Evolutionary conservation across 64 coral and sea anemone species (phyloP).

Genomic region (Porites lutea): DNA sequence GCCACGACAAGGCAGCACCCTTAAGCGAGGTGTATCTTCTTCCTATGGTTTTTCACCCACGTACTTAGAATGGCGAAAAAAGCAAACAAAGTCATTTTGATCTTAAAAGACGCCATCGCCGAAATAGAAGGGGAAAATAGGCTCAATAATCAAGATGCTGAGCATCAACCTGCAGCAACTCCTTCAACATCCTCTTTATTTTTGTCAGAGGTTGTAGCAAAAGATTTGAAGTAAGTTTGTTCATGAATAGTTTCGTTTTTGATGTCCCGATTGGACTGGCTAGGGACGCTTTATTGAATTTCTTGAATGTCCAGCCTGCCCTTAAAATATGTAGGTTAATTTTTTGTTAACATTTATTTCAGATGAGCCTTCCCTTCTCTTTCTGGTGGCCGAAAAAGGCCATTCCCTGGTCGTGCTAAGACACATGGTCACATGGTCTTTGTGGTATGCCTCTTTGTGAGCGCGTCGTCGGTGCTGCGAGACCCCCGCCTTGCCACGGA

Average conservation of each 20-base stretch:
- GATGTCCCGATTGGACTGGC: neutral
- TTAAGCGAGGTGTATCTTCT: no score
- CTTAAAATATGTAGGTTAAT: neutral
- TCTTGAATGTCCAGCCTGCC: neutral
- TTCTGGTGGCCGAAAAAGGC: neutral
- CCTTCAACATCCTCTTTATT: no score
- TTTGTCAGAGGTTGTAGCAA: neutral
- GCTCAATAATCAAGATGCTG: no score
- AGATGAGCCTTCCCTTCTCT: neutral
- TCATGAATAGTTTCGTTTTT: neutral
- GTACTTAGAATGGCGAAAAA: no score
- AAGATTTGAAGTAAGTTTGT: slow-evolving; percentile 14
- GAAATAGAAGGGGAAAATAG: no score
- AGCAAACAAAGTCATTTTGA: no score
- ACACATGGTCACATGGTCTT: slow-evolving; percentile 30
- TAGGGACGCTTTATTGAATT: neutral
- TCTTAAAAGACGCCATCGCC: no score
- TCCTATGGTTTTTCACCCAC: no score
- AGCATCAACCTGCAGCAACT: no score
- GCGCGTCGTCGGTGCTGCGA: no score
- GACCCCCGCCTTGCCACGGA: no score
- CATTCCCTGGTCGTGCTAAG: neutral
- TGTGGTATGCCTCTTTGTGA: no score
- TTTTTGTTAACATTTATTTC: neutral
- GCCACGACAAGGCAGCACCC: neutral